Evolutionary conservation across 1,140 invertebrate genomes (phyloP).

Genomic region (Eriosoma lanigerum): DNA sequence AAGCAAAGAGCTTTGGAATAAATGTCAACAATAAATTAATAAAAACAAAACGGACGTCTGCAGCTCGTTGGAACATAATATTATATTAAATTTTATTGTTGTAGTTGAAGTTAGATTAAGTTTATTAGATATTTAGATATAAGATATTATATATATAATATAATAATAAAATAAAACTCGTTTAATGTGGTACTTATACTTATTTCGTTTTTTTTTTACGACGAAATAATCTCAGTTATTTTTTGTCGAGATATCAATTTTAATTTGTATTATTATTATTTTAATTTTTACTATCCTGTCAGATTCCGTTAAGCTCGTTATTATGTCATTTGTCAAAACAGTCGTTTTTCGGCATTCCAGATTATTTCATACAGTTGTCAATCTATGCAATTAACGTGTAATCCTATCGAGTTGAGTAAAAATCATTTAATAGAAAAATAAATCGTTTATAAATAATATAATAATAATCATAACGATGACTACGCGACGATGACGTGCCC

Average conservation of each 20-base stretch:
- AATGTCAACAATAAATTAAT: no score
- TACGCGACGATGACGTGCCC: no score
- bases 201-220: not conserved
- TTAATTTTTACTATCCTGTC: not conserved
- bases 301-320: conserved; percentile 5
- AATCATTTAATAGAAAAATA: not conserved
- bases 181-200: not conserved
- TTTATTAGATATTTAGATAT: no score
- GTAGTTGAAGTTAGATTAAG: no score
- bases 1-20: no score
- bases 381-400: no score
- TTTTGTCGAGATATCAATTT: not conserved
- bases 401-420: not conserved
- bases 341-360: not conserved
- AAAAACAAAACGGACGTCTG: no score
- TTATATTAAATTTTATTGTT: not conserved
- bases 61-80: not conserved
- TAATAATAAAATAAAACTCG: not conserved
- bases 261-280: not conserved
- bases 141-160: no score
- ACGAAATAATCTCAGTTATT: not conserved
- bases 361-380: not conserved
- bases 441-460: no score
- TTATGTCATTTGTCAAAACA: not conserved
- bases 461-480: no score